Percentiles rank a stretch among this genome's conserved stretches.
These are phyloP conservation scores for Cryptus viduatorius DNA, from an alignment of 2,888 invertebrate genomes.

Conservation along the genomic window DNA sequence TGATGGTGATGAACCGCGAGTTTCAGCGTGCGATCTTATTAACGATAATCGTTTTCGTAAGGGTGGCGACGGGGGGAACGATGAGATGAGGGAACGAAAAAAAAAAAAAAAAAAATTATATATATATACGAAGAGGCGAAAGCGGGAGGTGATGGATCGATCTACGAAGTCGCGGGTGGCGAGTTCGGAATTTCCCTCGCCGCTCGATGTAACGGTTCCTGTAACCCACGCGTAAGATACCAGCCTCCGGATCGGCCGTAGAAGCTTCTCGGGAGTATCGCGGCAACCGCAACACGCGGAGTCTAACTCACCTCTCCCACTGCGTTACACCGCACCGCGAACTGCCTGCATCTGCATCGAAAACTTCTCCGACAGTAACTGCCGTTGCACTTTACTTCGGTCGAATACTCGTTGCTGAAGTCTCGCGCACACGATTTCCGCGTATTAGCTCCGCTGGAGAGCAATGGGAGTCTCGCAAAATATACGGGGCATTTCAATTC, in stretches of 20 bases:
- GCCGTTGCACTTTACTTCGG: slow-evolving; percentile 22
- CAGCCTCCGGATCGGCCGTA: slow-evolving; percentile 52
- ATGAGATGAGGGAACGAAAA: background rate
- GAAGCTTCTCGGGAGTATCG: slow-evolving; percentile 29
- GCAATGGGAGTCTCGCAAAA: background rate
- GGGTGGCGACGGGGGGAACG: background rate
- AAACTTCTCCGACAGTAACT: slow-evolving; percentile 25
- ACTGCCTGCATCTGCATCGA: slow-evolving; percentile 33
- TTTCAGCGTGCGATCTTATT: slow-evolving; percentile 62
- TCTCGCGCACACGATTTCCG: slow-evolving; percentile 11
- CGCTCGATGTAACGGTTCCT: slow-evolving; percentile 64
- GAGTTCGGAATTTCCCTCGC: slow-evolving; percentile 61
- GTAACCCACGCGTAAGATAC: slow-evolving; percentile 67
- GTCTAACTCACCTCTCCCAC: slow-evolving; percentile 18
- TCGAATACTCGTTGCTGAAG: background rate
- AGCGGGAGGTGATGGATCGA: slow-evolving; percentile 65
- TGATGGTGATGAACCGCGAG: slow-evolving; percentile 7
- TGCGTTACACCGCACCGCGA: background rate
- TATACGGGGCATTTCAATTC: slow-evolving; percentile 6
- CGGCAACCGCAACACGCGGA: slow-evolving; percentile 50
- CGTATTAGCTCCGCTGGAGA: background rate
- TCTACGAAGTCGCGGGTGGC: slow-evolving; percentile 63
- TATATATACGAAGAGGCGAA: background rate
- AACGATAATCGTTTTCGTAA: slow-evolving; percentile 63
- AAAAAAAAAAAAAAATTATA: background rate